Evolutionary conservation across 1,140 invertebrate species (phyloP).

Genomic region (Pantala flavescens): DNA sequence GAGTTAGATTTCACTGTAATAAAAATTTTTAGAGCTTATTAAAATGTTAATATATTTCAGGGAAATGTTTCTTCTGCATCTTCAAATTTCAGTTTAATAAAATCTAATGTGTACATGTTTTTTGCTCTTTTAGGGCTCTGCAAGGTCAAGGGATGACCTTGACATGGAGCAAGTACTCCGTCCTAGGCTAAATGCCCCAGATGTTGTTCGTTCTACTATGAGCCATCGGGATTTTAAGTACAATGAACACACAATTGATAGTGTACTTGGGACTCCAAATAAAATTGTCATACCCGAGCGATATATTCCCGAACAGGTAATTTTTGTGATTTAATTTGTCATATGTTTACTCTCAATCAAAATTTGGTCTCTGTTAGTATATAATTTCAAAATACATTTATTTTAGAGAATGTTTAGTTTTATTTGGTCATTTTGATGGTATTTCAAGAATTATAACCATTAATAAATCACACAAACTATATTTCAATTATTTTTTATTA

Average conservation of each 20-base stretch:
- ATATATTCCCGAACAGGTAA: conserved; percentile 77
- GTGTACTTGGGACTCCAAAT: conserved; percentile 69
- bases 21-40: too few species aligned
- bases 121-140: conserved; percentile 36
- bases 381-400: conserved; percentile 24
- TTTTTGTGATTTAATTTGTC: conserved; percentile 14
- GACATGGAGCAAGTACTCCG: conserved; percentile 71
- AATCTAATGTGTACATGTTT: not conserved
- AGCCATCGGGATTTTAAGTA: conserved; percentile 50
- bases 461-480: too few species aligned
- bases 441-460: too few species aligned
- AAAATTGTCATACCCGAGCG: conserved; percentile 86
- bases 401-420: not conserved
- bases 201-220: conserved; percentile 70
- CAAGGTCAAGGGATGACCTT: conserved; percentile 65
- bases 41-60: too few species aligned
- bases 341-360: too few species aligned
- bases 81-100: too few species aligned
- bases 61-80: too few species aligned
- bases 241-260: conserved; percentile 71
- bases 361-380: conserved; percentile 14
- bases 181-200: conserved; percentile 61
- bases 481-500: too few species aligned
- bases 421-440: too few species aligned
- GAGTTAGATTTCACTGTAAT: too few species aligned